Evolutionary conservation across 1,140 invertebrate species (phyloP), one percentile per base, ranked within the genome.

Genomic region (Cyclargus thomasi): DNA sequence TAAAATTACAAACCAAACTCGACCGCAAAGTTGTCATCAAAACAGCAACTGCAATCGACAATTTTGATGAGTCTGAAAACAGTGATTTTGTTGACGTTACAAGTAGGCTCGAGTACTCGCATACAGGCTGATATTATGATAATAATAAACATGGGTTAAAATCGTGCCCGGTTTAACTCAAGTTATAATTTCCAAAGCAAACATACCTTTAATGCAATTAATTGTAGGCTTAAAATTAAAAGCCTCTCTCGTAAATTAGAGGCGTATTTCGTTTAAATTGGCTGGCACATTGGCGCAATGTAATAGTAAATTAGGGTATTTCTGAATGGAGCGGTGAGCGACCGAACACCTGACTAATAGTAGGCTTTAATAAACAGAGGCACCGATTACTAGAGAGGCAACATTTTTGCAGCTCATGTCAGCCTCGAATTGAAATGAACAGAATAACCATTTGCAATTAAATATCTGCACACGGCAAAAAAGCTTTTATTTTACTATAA

Each of bases 251-350:
- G 68, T 78, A 84, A 83, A 86, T 82, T 82, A 78, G 78, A 82
- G 70, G 73, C 63, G 70, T 74, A 78, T 82, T 83, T 81, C 79
- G 75, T 78, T 76, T 59, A 81, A 81, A 81, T 77, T 83, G 75
- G 77, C 75, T 68, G 73, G 68, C 69, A 74, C 72, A 74, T 69
- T 71, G 70, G 70, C 53, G 73, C 83, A 82, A 82, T 79, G 74
- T 85, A 83, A 83, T 78, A 83, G 75, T 86, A 83, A 83, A 85
- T 84, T 82, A 81, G 78, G 77, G 80, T 80, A 74, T 74, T 76
- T 76, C 70, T 68, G 69, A 71, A 22, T 66, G 67, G 72, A 77
- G 77, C 65, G 53, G 62, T 73, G 53, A 68, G 55, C 67, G 62
- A 65, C 62, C 65, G 67, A 70, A 74, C 71, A 69, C 67, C 70